Conservation (phyloP, 1,140 invertebrate genomes). For the Panulirus ornatus region DNA sequence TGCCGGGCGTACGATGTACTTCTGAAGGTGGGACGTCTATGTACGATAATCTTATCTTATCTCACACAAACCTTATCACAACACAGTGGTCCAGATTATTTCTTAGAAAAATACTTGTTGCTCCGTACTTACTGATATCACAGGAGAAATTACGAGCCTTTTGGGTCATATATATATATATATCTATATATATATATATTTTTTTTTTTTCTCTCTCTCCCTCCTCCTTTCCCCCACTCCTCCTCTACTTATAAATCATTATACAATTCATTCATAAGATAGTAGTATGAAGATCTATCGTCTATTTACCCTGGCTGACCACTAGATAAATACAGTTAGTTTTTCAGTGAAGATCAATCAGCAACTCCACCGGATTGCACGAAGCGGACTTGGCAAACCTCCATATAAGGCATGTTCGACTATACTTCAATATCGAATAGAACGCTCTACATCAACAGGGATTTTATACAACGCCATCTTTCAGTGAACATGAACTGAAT, state of each 20-base stretch:
- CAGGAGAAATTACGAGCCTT: too few species aligned
- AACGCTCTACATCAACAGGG: not conserved
- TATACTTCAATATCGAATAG: not conserved
- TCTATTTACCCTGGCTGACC: not conserved
- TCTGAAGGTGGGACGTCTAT: too few species aligned
- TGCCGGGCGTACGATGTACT: not conserved
- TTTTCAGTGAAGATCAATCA: not conserved
- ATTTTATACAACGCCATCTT: not conserved
- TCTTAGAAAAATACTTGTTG: not conserved
- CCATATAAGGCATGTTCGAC: slow-evolving; percentile 26
- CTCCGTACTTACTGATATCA: too few species aligned
- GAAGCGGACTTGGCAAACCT: slow-evolving; percentile 33
- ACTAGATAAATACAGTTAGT: not conserved
- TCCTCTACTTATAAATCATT: not conserved
- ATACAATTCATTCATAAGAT: not conserved
- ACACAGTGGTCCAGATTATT: not conserved
- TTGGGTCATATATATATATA: not conserved
- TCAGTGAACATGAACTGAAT: not conserved
- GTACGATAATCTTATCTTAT: not conserved
- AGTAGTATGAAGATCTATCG: not conserved
- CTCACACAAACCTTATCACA: slow-evolving; percentile 10
- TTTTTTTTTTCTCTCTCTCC: not conserved
- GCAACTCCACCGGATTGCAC: not conserved
- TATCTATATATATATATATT: not conserved
- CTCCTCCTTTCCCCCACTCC: too few species aligned